Evolutionary conservation across 1,140 invertebrate genomes (phyloP).

Genomic region (Drosophila mojavensis): DNA sequence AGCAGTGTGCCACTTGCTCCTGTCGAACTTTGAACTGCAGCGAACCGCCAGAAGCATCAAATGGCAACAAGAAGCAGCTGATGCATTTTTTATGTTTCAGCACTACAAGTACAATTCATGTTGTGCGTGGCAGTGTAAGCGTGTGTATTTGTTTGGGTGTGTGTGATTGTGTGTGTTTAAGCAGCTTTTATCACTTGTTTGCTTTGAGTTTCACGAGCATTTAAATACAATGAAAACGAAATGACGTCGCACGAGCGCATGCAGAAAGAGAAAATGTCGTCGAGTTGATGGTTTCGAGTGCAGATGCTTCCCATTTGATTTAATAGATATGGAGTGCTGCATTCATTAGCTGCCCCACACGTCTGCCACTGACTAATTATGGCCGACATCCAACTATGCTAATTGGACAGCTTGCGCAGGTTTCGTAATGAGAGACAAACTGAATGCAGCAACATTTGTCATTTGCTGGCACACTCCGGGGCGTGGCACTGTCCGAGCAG

Average conservation of each 20-base stretch:
- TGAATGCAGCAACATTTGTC: not conserved
- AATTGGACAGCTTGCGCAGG: slow-evolving; percentile 14
- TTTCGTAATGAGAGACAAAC: slow-evolving; percentile 5
- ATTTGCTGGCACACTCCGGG: slow-evolving; percentile 5
- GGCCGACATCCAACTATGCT: not conserved
- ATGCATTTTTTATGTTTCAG: slow-evolving; percentile 75
- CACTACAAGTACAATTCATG: slow-evolving; percentile 53
- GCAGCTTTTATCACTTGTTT: slow-evolving; percentile 72
- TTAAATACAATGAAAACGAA: slow-evolving; percentile 66
- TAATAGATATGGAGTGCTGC: not conserved
- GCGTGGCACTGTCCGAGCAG: slow-evolving; percentile 8
- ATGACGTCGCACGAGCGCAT: slow-evolving; percentile 14
- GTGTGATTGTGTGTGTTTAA: slow-evolving; percentile 25
- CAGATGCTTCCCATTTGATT: not conserved
- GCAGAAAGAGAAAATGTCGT: not conserved
- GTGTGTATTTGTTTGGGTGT: slow-evolving; percentile 2
- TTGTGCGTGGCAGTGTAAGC: not conserved
- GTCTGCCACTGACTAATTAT: not conserved
- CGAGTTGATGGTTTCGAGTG: not conserved
- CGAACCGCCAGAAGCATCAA: slow-evolving; percentile 11
- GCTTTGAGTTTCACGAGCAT: slow-evolving; percentile 64
- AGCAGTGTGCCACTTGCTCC: slow-evolving; percentile 1
- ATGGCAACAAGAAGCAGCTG: slow-evolving; percentile 44
- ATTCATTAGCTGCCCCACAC: not conserved
- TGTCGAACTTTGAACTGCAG: slow-evolving; percentile 16